These are phyloP conservation scores for Urocynchramus pylzowi DNA, from an alignment of 2,113 vertebrate genomes.

Conservation along the genomic window DNA sequence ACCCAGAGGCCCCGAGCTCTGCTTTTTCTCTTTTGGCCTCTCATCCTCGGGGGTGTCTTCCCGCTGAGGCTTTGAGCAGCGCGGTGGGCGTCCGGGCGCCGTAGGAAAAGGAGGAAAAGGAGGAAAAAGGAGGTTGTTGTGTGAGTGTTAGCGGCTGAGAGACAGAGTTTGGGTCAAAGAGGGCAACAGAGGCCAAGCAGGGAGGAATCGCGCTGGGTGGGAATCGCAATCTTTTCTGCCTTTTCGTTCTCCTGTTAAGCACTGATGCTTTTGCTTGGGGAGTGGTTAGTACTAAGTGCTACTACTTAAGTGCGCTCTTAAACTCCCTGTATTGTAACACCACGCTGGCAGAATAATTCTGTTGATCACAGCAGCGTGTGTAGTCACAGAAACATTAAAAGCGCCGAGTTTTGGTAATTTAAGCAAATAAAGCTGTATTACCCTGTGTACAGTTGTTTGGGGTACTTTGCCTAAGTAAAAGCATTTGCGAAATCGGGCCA, in stretches of 20 bases:
- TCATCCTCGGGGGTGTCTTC: background rate
- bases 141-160: background rate
- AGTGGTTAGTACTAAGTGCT: background rate
- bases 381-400: background rate
- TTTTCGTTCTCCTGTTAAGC: background rate
- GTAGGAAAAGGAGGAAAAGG: background rate
- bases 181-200: background rate
- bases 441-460: background rate
- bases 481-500: background rate
- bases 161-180: background rate
- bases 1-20: background rate
- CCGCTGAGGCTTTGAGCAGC: background rate
- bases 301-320: background rate
- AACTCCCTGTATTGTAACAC: fast-evolving
- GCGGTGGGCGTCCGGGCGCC: background rate
- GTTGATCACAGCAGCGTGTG: background rate
- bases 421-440: background rate
- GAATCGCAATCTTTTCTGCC: background rate
- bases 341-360: background rate
- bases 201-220: background rate
- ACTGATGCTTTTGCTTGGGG: background rate
- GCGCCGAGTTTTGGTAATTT: background rate
- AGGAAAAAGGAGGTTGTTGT: background rate
- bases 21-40: background rate
- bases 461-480: background rate